Evolutionary conservation across 1,140 invertebrate species (phyloP), one percentile per base, ranked within the genome.

Genomic region (Sitophilus oryzae): DNA sequence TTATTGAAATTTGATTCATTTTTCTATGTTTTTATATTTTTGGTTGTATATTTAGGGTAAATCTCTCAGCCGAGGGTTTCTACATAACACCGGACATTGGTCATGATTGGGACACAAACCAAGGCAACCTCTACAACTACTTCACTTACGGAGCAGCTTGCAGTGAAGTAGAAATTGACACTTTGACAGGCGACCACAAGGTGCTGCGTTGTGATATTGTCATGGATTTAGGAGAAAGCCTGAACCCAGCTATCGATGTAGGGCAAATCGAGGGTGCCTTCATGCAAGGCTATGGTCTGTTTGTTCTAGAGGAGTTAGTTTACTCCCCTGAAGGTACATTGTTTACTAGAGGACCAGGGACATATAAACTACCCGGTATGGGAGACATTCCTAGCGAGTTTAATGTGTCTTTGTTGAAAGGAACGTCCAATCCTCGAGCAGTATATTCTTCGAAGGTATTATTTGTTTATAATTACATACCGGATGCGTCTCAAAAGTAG

Each of bases 361-460:
- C 83, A 36, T 98, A 98, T 66, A 97, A 98, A 75, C 82, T 97
- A 52, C 93, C 94, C 11, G 87, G 88, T 3, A 92, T 90, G 70
- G 82, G 82, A 2, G 90, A 96, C 66, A 93, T 95, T 66, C 94
- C 94, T 0, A 75, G 77, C 50, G 86, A 93, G 70, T 95, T 97
- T 66, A 94, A 96, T 72, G 94, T 98, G 0, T 87, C 91, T 14
- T 73, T 98, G 25, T 74, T 98, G 0, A 92, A 91, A 72, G 88
- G 89, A 16, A 82, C 84, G 25, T 79, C 86, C 1, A 97, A 97
- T 78, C 85, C 87, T 6, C 79, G 86, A 66, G 93, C 92, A 40
- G 86, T 98, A 5, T 96, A 89, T 71, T 96, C 93, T 0, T 96
- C 93, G 5, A 98, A 97, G 82, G 91, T 91, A n/a, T n/a, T n/a